These are phyloP conservation scores for Chalcosyrphus nemorum DNA, from an alignment of 2,888 invertebrate species.

Conservation along the genomic window DNA sequence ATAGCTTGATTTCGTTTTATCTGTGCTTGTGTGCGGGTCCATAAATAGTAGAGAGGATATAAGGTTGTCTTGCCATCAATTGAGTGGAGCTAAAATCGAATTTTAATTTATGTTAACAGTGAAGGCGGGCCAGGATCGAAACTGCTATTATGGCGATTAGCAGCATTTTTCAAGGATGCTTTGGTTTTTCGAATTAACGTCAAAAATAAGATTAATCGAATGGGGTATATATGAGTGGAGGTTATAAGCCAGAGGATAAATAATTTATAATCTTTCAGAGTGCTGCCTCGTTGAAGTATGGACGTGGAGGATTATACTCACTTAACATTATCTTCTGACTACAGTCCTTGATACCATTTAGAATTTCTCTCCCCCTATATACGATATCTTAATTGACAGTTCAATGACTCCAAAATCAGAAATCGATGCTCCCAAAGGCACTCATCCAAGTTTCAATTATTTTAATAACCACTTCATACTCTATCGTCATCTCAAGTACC, in stretches of 20 bases:
- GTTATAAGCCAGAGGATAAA: not conserved
- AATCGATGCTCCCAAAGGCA: not conserved
- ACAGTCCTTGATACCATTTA: too few species aligned
- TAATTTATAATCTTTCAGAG: too few species aligned
- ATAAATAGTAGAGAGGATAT: slow-evolving; percentile 55
- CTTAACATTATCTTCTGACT: too few species aligned
- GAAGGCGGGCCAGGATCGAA: not conserved
- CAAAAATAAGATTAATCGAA: slow-evolving; percentile 47
- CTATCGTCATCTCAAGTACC: not conserved
- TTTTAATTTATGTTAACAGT: slow-evolving; percentile 64
- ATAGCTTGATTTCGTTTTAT: slow-evolving; percentile 45
- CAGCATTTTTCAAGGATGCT: slow-evolving; percentile 51
- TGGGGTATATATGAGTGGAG: not conserved
- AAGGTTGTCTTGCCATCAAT: slow-evolving; percentile 42
- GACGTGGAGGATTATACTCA: too few species aligned
- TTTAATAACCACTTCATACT: not conserved
- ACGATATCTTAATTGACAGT: too few species aligned
- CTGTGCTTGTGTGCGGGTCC: slow-evolving; percentile 9
- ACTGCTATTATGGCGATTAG: slow-evolving; percentile 44
- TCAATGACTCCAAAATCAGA: too few species aligned
- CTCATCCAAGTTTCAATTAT: not conserved
- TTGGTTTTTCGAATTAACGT: slow-evolving; percentile 55
- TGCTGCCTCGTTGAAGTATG: too few species aligned
- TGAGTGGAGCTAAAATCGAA: slow-evolving; percentile 51
- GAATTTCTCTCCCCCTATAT: too few species aligned